Evolutionary conservation across 2,888 invertebrate species (phyloP).

Genomic region (Bombyx huttoni): DNA sequence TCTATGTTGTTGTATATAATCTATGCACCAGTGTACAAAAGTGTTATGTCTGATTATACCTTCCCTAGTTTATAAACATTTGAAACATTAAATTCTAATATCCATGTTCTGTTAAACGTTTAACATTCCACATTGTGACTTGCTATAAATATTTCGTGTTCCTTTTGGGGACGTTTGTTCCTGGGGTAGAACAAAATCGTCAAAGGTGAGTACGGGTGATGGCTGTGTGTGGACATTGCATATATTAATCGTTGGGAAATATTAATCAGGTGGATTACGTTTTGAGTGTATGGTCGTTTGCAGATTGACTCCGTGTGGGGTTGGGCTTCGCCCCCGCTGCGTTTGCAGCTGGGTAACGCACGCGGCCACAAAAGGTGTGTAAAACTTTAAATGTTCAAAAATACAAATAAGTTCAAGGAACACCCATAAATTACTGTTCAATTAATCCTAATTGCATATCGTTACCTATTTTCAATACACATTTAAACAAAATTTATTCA

Average conservation of each 20-base stretch:
- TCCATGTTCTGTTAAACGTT: conserved; percentile 47
- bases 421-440: background rate
- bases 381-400: conserved; percentile 17
- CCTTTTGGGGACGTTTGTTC: conserved; percentile 36
- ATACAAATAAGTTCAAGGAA: background rate
- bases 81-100: conserved; percentile 48
- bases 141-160: conserved; percentile 30
- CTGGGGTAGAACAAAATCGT: conserved; percentile 43
- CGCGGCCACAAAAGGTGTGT: conserved; percentile 65
- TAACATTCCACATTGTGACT: conserved; percentile 33
- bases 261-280: conserved; percentile 24
- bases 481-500: no score
- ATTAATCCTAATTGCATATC: no score
- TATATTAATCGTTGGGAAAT: conserved; percentile 42
- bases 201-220: conserved; percentile 52
- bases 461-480: no score
- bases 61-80: conserved; percentile 49
- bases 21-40: conserved; percentile 45
- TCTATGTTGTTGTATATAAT: conserved; percentile 11
- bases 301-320: conserved; percentile 97
- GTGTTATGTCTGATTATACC: conserved; percentile 36
- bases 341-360: conserved; percentile 81
- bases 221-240: conserved; percentile 41
- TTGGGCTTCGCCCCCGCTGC: conserved; percentile 93
- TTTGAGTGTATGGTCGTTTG: conserved; percentile 44